Evolutionary conservation across 1,140 invertebrate species (phyloP).

Genomic region (Drosophila nigrodunni): DNA sequence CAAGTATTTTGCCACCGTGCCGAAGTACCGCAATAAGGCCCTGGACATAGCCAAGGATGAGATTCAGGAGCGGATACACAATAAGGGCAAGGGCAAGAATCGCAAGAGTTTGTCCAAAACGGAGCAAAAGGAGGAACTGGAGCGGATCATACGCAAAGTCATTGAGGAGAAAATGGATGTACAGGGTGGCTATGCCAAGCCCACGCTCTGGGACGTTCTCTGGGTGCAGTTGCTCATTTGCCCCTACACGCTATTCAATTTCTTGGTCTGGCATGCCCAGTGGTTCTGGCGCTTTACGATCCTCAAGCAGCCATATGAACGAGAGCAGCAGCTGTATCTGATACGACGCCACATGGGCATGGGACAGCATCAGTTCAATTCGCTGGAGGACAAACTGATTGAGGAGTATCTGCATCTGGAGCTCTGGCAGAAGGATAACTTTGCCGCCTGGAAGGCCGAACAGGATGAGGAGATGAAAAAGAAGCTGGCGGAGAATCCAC

Average conservation of each 20-base stretch:
- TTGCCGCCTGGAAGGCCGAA: conserved; percentile 90
- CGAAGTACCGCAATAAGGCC: conserved; percentile 94
- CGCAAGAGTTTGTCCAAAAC: conserved; percentile 87
- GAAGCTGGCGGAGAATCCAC: conserved; percentile 91
- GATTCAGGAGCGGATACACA: conserved; percentile 85
- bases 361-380: conserved; percentile 88
- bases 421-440: conserved; percentile 93
- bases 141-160: conserved; percentile 90
- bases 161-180: conserved; percentile 96
- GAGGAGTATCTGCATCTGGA: conserved; percentile 90
- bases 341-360: conserved; percentile 92
- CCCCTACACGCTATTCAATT: conserved; percentile 89
- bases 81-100: conserved; percentile 85
- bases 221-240: conserved; percentile 93
- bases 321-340: conserved; percentile 93
- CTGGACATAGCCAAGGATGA: conserved; percentile 92
- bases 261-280: conserved; percentile 90
- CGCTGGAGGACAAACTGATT: conserved; percentile 90
- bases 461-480: conserved; percentile 93
- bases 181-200: conserved; percentile 94
- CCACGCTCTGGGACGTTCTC: conserved; percentile 90
- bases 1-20: conserved; percentile 93
- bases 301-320: conserved; percentile 90
- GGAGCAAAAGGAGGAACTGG: conserved; percentile 91
- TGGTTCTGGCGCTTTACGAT: conserved; percentile 94